phyloP scores from a whole-genome alignment of 2,888 invertebrate species.

The Pachycephus smyrnensis region DNA sequence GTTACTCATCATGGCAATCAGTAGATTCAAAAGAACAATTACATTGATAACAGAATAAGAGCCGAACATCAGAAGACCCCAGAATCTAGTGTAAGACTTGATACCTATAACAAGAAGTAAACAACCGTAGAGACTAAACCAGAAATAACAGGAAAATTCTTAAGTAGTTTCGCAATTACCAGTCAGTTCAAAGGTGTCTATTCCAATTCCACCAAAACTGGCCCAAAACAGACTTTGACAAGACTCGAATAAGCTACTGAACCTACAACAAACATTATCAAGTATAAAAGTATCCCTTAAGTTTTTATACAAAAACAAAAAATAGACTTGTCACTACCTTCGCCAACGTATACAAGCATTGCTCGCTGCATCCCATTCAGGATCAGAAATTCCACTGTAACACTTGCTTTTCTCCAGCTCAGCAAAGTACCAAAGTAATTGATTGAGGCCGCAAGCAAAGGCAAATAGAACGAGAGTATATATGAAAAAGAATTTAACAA shows the following conservation, averaged over 20 bases:
- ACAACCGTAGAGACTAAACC: not conserved
- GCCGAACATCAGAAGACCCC: slow-evolving; percentile 96
- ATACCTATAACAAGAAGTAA: slow-evolving; percentile 68
- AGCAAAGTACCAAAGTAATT: slow-evolving; percentile 94
- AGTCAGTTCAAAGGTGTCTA: slow-evolving; percentile 88
- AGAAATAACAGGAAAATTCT: not conserved
- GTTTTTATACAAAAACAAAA: not conserved
- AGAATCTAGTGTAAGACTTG: slow-evolving; percentile 91
- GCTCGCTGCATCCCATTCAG: slow-evolving; percentile 82
- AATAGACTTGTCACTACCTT: slow-evolving; percentile 69
- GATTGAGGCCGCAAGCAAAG: slow-evolving; percentile 93
- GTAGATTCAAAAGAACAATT: slow-evolving; percentile 91
- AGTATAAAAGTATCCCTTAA: not conserved
- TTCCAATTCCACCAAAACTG: slow-evolving; percentile 91
- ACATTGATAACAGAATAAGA: slow-evolving; percentile 95
- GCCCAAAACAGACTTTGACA: slow-evolving; percentile 97
- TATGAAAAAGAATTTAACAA: slow-evolving; percentile 93
- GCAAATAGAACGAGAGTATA: slow-evolving; percentile 90
- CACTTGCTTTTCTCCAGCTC: slow-evolving; percentile 86
- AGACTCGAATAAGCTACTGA: slow-evolving; percentile 88
- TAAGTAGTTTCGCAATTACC: slow-evolving; percentile 55
- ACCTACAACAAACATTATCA: slow-evolving; percentile 33
- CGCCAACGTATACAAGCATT: slow-evolving; percentile 90
- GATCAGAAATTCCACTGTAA: slow-evolving; percentile 76
- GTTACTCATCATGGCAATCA: slow-evolving; percentile 99